These are phyloP conservation scores for Tethya wilhelma DNA, from an alignment of 37 sponge, comb jelly and placozoan species.

Conservation along the genomic window DNA sequence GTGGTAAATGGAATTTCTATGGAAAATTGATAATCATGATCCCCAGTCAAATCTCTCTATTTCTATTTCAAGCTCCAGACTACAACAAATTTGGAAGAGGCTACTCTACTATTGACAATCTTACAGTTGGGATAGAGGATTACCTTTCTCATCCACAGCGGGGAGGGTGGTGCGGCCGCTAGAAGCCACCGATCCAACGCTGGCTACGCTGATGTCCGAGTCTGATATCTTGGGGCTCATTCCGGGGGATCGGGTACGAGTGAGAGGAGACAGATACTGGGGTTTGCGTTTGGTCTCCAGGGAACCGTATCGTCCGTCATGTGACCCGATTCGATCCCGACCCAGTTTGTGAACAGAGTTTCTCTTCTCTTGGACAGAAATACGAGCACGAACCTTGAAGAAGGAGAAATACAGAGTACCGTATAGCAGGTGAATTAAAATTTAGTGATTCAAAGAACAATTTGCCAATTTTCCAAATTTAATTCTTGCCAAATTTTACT, in stretches of 20 bases:
- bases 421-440: too few relatives aligned
- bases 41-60: too few relatives aligned
- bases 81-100: too few relatives aligned
- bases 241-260: background rate
- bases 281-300: background rate
- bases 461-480: too few relatives aligned
- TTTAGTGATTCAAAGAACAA: too few relatives aligned
- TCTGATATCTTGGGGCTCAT: background rate
- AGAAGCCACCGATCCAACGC: background rate
- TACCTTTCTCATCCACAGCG: background rate
- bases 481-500: too few relatives aligned
- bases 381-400: constrained; percentile 35
- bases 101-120: too few relatives aligned
- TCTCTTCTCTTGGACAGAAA: constrained; percentile 33
- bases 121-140: too few relatives aligned
- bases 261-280: constrained; percentile 1
- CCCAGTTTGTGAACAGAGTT: constrained; percentile 37
- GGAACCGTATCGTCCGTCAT: background rate
- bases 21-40: too few relatives aligned
- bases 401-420: too few relatives aligned
- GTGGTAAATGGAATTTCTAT: too few relatives aligned
- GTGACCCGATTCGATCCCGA: constrained; percentile 3
- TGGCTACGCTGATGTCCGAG: background rate
- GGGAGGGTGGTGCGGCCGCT: background rate
- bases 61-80: too few relatives aligned